Evolutionary conservation across 2,113 vertebrate genomes (phyloP), one percentile per base, ranked within the genome.

Genomic region (Chloropsis cyanopogon): DNA sequence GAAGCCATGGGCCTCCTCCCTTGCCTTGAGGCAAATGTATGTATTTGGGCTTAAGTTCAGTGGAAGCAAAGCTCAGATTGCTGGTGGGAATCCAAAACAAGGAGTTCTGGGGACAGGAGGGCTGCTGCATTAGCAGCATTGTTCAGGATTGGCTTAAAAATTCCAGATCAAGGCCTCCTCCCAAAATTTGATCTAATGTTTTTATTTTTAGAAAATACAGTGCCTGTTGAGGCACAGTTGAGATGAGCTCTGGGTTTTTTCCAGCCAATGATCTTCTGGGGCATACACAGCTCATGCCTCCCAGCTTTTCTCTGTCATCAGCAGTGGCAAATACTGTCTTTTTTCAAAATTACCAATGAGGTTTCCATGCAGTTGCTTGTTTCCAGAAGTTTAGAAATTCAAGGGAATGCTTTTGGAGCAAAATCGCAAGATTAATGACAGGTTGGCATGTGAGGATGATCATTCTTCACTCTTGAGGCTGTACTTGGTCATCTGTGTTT

Each of bases 201-300:
- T 96, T 82, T 92, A 61, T 77, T 96, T 94, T 94, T 72, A 94
- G 85, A 86, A 93, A 86, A 80, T 76, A 76, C 82, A 91, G 12
- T 65, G 31, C 82, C 82, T 88, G 50, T 65, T 65, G 83, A 92
- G 78, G 78, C 56, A 82, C n/a, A 44, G 19, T 9, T 69, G 71
- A 90, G 63, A 81, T 72, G 82, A 76, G 22, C 41, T 76, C n/a
- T 49, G 49, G 6, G 14, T 46, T 70, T 86, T 84, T 79, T 46
- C 44, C 37, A 71, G 22, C 24, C 19, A 6, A 3, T 82, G 54
- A 88, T 79, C 75, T 92, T 56, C 13, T 39, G 19, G 25, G 41
- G 4, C 39, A 69, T 69, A 65, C 33, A 54, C 20, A 77, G 29
- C 15, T 92, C 5, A 0, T 69, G 20, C 17, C 15, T 87, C 41